Conservation (phyloP, 2,113 vertebrate genomes). For the Alethe diademata region DNA sequence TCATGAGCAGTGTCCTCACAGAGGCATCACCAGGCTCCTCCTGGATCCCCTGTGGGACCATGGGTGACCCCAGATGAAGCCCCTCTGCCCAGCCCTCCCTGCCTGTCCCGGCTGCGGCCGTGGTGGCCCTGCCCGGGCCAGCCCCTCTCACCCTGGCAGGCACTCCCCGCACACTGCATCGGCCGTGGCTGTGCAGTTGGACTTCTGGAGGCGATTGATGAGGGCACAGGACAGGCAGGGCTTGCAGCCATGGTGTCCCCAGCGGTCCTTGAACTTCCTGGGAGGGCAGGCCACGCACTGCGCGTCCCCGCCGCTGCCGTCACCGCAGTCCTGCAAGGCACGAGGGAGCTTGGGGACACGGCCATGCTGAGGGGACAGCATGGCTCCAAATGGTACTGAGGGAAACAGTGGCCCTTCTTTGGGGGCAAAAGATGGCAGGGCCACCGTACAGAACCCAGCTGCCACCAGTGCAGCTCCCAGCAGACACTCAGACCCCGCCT, state of each 20-base stretch:
- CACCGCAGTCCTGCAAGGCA: constrained; percentile 79
- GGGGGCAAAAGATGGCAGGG: background rate
- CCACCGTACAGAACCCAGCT: accelerated
- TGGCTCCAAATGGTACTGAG: accelerated
- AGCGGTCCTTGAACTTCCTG: constrained; percentile 79
- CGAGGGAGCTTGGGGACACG: accelerated
- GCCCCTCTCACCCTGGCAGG: constrained; percentile 72
- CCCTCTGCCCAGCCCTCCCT: background rate
- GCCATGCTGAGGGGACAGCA: background rate
- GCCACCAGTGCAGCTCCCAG: background rate
- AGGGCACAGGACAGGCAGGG: constrained; percentile 78
- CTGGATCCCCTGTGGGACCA: accelerated
- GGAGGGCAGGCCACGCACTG: constrained; percentile 71
- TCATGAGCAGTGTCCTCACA: background rate
- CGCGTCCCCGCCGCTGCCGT: constrained; percentile 67
- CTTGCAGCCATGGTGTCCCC: constrained; percentile 78
- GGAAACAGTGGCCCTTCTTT: accelerated
- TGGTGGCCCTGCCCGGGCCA: accelerated
- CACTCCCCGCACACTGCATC: constrained; percentile 80
- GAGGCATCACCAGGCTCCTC: background rate
- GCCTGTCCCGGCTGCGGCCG: accelerated
- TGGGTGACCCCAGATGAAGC: background rate
- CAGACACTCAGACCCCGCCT: accelerated
- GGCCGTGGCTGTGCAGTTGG: constrained; percentile 70
- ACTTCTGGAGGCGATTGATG: constrained; percentile 78